Evolutionary conservation across 1,140 invertebrate species (phyloP), one percentile per base, ranked within the genome.

Genomic region (Rhynchophorus ferrugineus): DNA sequence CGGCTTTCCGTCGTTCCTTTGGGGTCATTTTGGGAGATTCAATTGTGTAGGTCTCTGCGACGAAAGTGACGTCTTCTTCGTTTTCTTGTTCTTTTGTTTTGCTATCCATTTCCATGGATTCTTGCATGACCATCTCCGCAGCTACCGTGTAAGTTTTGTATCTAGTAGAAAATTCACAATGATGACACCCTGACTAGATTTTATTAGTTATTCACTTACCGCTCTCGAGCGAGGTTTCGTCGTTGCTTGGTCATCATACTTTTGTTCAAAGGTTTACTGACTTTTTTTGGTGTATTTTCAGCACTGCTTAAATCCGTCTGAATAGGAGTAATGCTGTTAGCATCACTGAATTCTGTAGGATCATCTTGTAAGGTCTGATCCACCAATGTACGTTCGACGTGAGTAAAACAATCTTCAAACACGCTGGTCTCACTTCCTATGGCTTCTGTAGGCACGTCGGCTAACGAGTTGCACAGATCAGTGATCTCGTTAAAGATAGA

Each of bases 121-220:
- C 59, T 18, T 66, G 63, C 44, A 71, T 68, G 14, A 72, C 69
- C 54, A 71, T 69, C 39, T 75, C 78, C 13, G 79, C 79, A 11
- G 76, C 79, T 29, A 89, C 85, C 0, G 84, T 88, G 59, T 88
- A 88, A 0, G 87, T 89, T 63, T 80, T 82, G 61, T 84, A 89
- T n/a, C n/a, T n/a, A n/a, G n/a, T n/a, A n/a, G n/a, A n/a, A n/a
- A n/a, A n/a, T n/a, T n/a, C n/a, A n/a, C n/a, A n/a, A n/a, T n/a
- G n/a, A n/a, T n/a, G n/a, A n/a, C n/a, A n/a, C n/a, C 44, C 86
- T 46, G 18, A 7, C 6, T 44, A 33, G 9, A 9, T 11, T 29
- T 13, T 5, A 33, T 5, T 44, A 5, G 3, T 43, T 43, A n/a
- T n/a, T n/a, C n/a, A n/a, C n/a, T 46, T 35, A 46, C 45, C 50